Conservation (phyloP, 2,888 invertebrate species). For the Cheilosia vulpina region DNA sequence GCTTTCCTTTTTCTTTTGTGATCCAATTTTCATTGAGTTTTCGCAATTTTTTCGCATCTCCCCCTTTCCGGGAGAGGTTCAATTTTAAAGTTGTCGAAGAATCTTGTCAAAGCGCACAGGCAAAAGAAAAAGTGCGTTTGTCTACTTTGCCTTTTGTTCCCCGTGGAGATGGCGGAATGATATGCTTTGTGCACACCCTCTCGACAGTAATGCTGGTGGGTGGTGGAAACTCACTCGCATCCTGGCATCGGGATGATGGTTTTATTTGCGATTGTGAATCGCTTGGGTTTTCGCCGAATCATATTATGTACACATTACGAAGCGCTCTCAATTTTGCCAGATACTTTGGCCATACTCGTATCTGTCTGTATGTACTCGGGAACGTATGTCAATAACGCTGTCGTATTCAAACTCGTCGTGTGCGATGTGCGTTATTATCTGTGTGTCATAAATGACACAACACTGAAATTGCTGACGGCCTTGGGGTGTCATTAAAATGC, state of each 20-base stretch:
- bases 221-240: slow-evolving; percentile 20
- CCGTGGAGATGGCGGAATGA: slow-evolving; percentile 23
- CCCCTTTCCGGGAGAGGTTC: slow-evolving; percentile 17
- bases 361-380: slow-evolving; percentile 13
- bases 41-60: slow-evolving; percentile 58
- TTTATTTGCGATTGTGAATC: slow-evolving; percentile 68
- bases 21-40: slow-evolving; percentile 74
- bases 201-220: slow-evolving; percentile 13
- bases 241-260: slow-evolving; percentile 56
- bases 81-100: slow-evolving; percentile 40
- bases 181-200: slow-evolving; percentile 49
- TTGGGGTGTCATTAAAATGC: slow-evolving; percentile 71
- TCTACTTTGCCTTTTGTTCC: slow-evolving; percentile 63
- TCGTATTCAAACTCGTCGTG: slow-evolving; percentile 42
- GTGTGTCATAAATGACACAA: slow-evolving; percentile 72
- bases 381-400: slow-evolving; percentile 57
- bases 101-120: neutral
- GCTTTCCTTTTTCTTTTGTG: slow-evolving; percentile 64
- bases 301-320: slow-evolving; percentile 73
- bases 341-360: slow-evolving; percentile 29
- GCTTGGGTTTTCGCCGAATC: slow-evolving; percentile 70
- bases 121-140: slow-evolving; percentile 59
- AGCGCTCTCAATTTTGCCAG: slow-evolving; percentile 58
- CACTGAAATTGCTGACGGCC: slow-evolving; percentile 70
- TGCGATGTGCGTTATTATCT: slow-evolving; percentile 72